phyloP scores from a whole-genome alignment of 1,140 invertebrate species.

The Papilio machaon region DNA sequence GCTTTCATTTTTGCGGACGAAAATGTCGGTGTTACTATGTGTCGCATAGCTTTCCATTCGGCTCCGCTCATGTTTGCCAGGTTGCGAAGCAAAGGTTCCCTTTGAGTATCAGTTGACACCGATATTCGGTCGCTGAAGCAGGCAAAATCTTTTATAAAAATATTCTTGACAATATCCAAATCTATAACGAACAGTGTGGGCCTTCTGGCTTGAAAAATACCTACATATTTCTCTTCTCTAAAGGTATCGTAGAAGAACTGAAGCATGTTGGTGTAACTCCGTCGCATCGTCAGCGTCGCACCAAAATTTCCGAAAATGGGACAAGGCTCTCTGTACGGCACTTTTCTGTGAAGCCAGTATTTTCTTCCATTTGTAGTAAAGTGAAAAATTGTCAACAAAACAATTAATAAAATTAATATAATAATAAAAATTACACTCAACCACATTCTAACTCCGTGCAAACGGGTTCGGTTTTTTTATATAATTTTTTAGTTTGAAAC shows the following conservation, averaged over 20 bases:
- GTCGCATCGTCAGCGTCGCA: slow-evolving; percentile 65
- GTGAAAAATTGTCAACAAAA: slow-evolving; percentile 68
- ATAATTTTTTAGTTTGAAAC: slow-evolving; percentile 38
- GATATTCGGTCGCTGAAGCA: slow-evolving; percentile 76
- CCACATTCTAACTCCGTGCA: slow-evolving; percentile 60
- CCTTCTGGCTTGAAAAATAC: slow-evolving; percentile 74
- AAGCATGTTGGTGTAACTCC: slow-evolving; percentile 70
- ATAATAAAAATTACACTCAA: slow-evolving; percentile 60
- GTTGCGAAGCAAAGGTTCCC: slow-evolving; percentile 74
- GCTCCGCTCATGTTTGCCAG: slow-evolving; percentile 76
- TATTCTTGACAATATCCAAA: slow-evolving; percentile 74
- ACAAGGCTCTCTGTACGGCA: slow-evolving; percentile 73
- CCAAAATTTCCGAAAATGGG: slow-evolving; percentile 78
- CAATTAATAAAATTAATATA: slow-evolving; percentile 57
- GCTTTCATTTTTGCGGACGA: slow-evolving; percentile 80
- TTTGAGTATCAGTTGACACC: slow-evolving; percentile 70
- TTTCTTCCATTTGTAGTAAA: slow-evolving; percentile 70
- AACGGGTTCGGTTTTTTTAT: slow-evolving; percentile 22
- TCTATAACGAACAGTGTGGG: slow-evolving; percentile 78
- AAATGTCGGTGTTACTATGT: slow-evolving; percentile 77
- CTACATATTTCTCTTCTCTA: slow-evolving; percentile 66
- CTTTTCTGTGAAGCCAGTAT: slow-evolving; percentile 69
- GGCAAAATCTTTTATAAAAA: slow-evolving; percentile 78
- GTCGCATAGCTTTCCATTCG: slow-evolving; percentile 77
- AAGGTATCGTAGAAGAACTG: slow-evolving; percentile 69